These are phyloP conservation scores for Columba janthina DNA, from an alignment of 2,113 vertebrate species.

Conservation along the genomic window DNA sequence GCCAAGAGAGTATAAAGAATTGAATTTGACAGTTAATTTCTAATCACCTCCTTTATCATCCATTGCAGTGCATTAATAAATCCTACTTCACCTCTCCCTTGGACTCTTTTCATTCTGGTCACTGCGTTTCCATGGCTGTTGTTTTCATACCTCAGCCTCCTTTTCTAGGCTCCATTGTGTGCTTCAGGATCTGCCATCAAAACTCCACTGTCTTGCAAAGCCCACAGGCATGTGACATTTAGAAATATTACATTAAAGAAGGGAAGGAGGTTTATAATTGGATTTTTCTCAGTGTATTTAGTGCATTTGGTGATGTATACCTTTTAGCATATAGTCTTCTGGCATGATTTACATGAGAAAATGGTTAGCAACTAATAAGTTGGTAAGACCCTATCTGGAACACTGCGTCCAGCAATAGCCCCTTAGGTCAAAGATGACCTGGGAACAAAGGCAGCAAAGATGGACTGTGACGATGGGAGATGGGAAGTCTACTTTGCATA, in stretches of 20 bases:
- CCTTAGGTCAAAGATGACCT: neutral
- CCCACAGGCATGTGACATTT: neutral
- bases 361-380: neutral
- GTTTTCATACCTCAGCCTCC: neutral
- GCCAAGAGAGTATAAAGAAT: neutral
- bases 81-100: neutral
- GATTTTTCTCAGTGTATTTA: neutral
- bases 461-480: neutral
- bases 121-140: neutral
- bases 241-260: neutral
- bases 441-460: neutral
- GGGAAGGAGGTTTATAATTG: neutral
- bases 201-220: neutral
- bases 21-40: conserved; percentile 40
- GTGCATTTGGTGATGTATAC: neutral
- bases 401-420: neutral
- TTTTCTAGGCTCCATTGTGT: neutral
- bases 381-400: neutral
- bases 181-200: neutral
- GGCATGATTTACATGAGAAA: neutral
- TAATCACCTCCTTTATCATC: conserved; percentile 48
- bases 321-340: neutral
- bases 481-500: neutral
- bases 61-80: conserved; percentile 15
- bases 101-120: neutral